Conservation (phyloP, 2,888 invertebrate genomes). For the Neria commutata region DNA sequence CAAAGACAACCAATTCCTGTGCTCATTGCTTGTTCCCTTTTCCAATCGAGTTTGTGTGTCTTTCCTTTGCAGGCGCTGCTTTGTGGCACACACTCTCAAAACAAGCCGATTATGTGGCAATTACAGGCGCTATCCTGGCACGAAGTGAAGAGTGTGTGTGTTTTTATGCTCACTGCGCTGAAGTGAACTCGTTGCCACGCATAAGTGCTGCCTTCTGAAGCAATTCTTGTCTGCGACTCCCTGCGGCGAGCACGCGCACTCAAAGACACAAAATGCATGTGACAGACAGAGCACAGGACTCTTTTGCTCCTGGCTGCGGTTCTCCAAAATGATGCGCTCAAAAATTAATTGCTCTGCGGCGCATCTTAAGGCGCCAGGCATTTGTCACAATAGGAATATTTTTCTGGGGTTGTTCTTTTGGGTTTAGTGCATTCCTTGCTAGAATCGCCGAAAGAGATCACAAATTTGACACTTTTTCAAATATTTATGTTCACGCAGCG, state of each 20-base stretch:
- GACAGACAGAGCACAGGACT: background rate
- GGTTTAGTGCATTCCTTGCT: background rate
- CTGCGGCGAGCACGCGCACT: background rate
- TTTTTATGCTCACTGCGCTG: too few relatives aligned
- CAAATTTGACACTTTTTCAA: background rate
- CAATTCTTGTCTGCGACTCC: too few relatives aligned
- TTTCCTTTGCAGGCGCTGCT: too few relatives aligned
- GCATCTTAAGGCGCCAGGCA: slow-evolving; percentile 23
- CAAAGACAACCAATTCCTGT: background rate
- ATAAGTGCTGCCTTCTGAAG: too few relatives aligned
- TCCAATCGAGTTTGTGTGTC: background rate
- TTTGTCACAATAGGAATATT: background rate
- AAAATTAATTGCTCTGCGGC: slow-evolving; percentile 14
- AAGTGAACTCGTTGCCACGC: too few relatives aligned
- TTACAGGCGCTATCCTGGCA: background rate
- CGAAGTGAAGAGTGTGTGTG: too few relatives aligned
- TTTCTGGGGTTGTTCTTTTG: slow-evolving; percentile 6
- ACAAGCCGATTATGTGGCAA: background rate
- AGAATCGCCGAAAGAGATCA: background rate
- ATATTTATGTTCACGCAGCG: background rate
- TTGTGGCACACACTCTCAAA: background rate
- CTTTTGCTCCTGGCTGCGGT: background rate
- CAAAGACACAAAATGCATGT: background rate
- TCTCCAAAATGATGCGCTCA: slow-evolving; percentile 24
- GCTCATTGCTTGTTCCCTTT: background rate